Conservation (phyloP, 64 coral and sea anemone genomes). For the Stylophora pistillata region DNA sequence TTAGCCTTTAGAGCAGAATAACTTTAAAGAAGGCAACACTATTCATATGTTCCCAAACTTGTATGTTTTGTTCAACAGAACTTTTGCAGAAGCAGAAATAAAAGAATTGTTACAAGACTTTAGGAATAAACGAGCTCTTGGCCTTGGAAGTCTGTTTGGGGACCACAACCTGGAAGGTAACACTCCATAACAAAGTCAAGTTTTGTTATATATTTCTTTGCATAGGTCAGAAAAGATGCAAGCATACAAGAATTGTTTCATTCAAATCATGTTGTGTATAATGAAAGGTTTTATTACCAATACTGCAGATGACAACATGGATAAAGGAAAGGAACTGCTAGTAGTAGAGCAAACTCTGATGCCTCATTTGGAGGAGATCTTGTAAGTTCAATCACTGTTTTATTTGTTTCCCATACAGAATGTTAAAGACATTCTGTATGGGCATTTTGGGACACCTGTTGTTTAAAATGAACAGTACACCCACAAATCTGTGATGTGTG, state of each 20-base stretch:
- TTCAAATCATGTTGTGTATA: neutral
- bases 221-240: too few species aligned
- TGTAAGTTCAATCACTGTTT: conserved; percentile 50
- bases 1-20: too few species aligned
- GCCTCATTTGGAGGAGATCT: conserved; percentile 85
- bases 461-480: too few species aligned
- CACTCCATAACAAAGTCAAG: neutral
- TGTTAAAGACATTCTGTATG: too few species aligned
- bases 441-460: too few species aligned
- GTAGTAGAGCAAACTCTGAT: conserved; percentile 97
- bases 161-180: conserved; percentile 96
- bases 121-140: conserved; percentile 97
- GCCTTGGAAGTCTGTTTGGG: conserved; percentile 94
- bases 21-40: too few species aligned
- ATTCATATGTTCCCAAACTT: too few species aligned
- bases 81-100: conserved; percentile 78
- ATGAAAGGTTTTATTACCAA: neutral
- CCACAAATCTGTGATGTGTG: too few species aligned
- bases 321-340: conserved; percentile 86
- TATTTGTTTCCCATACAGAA: neutral
- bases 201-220: too few species aligned
- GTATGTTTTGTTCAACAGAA: conserved; percentile 26
- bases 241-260: neutral
- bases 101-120: conserved; percentile 90
- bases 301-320: conserved; percentile 95